Percentiles rank a stretch among this genome's conserved stretches.
Evolutionary conservation across 2,797 vertebrate genomes (phyloP).

Genomic region (Cuculus canorus): DNA sequence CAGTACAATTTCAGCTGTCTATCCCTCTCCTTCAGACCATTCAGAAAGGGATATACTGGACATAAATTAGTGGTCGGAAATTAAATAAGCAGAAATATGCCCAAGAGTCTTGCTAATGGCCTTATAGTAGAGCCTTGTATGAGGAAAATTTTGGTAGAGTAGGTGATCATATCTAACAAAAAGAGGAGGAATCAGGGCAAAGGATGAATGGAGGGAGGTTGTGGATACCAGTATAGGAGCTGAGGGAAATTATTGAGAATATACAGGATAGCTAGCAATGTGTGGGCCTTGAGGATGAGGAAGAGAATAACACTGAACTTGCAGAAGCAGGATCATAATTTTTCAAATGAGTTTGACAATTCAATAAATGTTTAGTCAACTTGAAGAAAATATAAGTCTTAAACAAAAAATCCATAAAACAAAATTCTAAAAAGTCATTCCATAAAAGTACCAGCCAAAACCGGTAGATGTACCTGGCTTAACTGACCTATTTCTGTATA

Average conservation of each 20-base stretch:
- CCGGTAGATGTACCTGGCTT: not conserved
- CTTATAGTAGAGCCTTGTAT: not conserved
- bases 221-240: not conserved
- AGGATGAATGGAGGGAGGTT: not conserved
- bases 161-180: not conserved
- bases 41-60: not conserved
- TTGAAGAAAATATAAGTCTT: not conserved
- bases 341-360: not conserved
- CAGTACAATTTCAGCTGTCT: not conserved
- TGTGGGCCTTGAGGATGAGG: not conserved
- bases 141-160: not conserved
- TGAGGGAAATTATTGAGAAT: rapidly evolving
- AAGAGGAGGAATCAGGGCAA: not conserved
- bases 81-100: not conserved
- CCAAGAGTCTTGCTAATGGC: not conserved
- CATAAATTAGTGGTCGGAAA: not conserved
- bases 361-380: not conserved
- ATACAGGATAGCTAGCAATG: not conserved
- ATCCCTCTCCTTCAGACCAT: not conserved
- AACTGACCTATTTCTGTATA: not conserved
- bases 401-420: not conserved
- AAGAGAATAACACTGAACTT: not conserved
- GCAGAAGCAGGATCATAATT: not conserved
- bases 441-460: not conserved
- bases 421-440: not conserved